These are phyloP conservation scores for Ennomos erosarius DNA, from an alignment of 2,888 invertebrate species.

Conservation along the genomic window DNA sequence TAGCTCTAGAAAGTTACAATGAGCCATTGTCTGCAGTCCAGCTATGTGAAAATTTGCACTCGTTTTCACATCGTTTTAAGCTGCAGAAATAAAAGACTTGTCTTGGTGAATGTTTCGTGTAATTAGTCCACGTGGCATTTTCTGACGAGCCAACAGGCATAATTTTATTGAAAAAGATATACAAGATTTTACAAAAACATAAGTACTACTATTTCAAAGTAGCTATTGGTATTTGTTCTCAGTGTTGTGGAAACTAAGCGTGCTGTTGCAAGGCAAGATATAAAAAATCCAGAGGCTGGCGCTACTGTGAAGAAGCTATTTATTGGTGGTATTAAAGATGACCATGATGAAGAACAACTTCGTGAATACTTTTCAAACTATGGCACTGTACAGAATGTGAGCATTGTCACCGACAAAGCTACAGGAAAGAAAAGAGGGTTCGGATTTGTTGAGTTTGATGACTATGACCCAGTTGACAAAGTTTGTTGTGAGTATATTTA, in stretches of 20 bases:
- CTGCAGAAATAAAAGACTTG: constrained; percentile 72
- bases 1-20: no score
- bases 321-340: constrained; percentile 97
- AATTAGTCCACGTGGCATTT: constrained; percentile 72
- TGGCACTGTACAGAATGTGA: constrained; percentile 93
- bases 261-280: constrained; percentile 97
- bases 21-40: constrained; percentile 65
- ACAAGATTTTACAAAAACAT: not conserved
- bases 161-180: not conserved
- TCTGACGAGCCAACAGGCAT: constrained; percentile 70
- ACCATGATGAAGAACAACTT: constrained; percentile 95
- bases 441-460: constrained; percentile 98
- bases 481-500: constrained; percentile 92
- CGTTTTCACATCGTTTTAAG: constrained; percentile 76
- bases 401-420: constrained; percentile 96
- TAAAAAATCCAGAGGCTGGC: constrained; percentile 96
- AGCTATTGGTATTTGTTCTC: not conserved
- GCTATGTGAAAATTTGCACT: constrained; percentile 68
- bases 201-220: constrained; percentile 1
- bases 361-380: constrained; percentile 93
- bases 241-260: constrained; percentile 98
- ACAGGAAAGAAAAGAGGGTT: constrained; percentile 98
- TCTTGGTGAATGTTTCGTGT: constrained; percentile 78
- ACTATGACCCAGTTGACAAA: constrained; percentile 98
- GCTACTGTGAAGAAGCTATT: constrained; percentile 97